phyloP scores from a whole-genome alignment of 2,888 invertebrate species.

The Zaprionus bogoriensis region DNA sequence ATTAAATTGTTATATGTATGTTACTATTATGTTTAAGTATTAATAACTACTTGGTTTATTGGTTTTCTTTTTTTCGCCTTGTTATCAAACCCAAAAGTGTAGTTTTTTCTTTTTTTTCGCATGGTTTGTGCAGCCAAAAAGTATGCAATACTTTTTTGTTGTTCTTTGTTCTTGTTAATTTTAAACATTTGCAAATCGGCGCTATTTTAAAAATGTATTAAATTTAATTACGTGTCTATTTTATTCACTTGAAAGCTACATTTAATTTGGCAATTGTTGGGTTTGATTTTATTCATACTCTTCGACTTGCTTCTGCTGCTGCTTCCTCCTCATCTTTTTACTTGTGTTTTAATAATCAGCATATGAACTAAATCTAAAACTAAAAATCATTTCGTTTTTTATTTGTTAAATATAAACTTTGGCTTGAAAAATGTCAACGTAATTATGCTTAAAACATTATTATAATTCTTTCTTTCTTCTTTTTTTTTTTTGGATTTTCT shows the following conservation, averaged over 20 bases:
- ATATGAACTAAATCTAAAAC: constrained; percentile 67
- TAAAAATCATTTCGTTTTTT: constrained; percentile 50
- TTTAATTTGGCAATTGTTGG: constrained; percentile 83
- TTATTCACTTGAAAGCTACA: constrained; percentile 82
- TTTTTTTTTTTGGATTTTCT: constrained; percentile 17
- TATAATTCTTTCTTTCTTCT: constrained; percentile 14
- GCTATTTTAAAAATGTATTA: constrained; percentile 61
- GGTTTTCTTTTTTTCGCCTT: constrained; percentile 30
- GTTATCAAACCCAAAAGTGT: constrained; percentile 69
- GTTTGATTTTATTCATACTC: constrained; percentile 73
- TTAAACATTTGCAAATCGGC: constrained; percentile 1
- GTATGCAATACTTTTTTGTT: constrained; percentile 60
- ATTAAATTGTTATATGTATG: constrained; percentile 64
- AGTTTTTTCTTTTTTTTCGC: constrained; percentile 16
- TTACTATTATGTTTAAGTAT: constrained; percentile 62
- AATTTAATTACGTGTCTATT: constrained; percentile 70
- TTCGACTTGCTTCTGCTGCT: constrained; percentile 20
- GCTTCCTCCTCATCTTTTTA: constrained; percentile 17
- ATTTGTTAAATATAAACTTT: constrained; percentile 78
- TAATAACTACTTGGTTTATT: constrained; percentile 68
- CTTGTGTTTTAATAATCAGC: constrained; percentile 55
- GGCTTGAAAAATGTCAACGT: constrained; percentile 80
- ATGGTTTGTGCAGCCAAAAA: constrained; percentile 56
- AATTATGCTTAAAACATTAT: constrained; percentile 60
- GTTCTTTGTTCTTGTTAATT: constrained; percentile 35